Evolutionary conservation across 35 echinoderm and acorn worm species (phyloP), one percentile per base, ranked within the genome.

Genomic region (Lytechinus variegatus): DNA sequence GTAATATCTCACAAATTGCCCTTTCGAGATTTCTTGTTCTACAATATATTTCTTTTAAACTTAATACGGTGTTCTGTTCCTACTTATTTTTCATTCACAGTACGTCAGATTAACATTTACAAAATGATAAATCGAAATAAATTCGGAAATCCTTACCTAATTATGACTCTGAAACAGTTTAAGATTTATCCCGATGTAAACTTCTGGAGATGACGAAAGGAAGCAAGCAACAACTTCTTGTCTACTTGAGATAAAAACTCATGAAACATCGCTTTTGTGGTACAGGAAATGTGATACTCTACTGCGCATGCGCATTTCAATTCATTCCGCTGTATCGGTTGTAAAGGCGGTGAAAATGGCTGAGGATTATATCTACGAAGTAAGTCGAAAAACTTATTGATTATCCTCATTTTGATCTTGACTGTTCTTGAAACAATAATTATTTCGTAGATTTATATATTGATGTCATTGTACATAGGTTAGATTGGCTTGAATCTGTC

Each of bases 311-410:
- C 87, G 87, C 19, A 89, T 19, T 9, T 89, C 87, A 52, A 89
- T 71, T 71, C 61, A 71, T 19, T 71, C 6, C 61, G 12, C 1
- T 71, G 5, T 52, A 89, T 89, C 87, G 52, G 87, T 89, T 89
- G 87, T 53, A 89, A 89, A 89, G 87, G 87, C 87, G 87, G 87
- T 27, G 87, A 89, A 89, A 89, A 89, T 89, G 87, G 87, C 87
- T 27, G 87, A 89, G 87, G 87, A 53, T 52, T 52, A 89, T 89
- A 89, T 89, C 10, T 89, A 89, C 87, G 87, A 89, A 89, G 87
- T 89, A 89, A 89, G 87, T 89, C 28, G 28, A 53, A 89, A 53
- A 89, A 89, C 52, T 89, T 9, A 89, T 52, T 19, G 9, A 52
- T 7, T 52, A 52, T 89, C 52, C 52, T 10, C 8, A 89, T 11